Base-by-base conservation (phyloP, 2,113 vertebrate genomes). In the Lophura nycthemera region DNA sequence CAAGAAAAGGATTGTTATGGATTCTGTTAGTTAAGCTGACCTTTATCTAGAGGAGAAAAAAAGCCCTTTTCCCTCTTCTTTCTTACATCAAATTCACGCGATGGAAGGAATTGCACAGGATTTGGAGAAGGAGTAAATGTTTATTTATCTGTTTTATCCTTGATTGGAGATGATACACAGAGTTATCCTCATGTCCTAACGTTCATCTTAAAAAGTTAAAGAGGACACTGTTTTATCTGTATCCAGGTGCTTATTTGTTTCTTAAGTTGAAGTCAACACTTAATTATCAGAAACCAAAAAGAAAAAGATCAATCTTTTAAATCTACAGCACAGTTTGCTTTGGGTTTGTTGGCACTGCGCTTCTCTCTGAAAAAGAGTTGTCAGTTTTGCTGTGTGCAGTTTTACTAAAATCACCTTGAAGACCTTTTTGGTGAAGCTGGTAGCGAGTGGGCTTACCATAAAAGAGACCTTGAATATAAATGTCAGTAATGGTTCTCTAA, bases 261-360 rank as follows among this genome's bases (percentile, higher is more conserved):
- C 32, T 38, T 64, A 69, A 85, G 30, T 79, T 42, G 56, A 60
- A 77, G 15, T 42, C 73, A 89, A 32, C 32, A 30, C 42, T 67
- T 89, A 57, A 81, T 48, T 17, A 67, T 0, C 78, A 85, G 86
- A 66, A 95, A 56, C n/a, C 6, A 13, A 15, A 43, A 43, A 43
- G 54, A 88, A 88, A 89, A 83, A 92, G n/a, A 96, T 89, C 74
- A 48, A 43, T 54, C 61, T 88, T 64, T 38, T 40, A 86, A 88
- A 75, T 86, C 34, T 74, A 7, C 69, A 54, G 0, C 16, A 13
- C 2, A 2, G 16, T 64, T 73, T 4, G 4, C 85, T 8, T 7
- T 80, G 59, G 72, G 29, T 67, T 89, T 90, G 57, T 65, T 85
- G 76, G 89, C 79, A 30, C 38, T 8, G 21, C 65, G 81, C 81